Percentiles rank a stretch among this genome's conserved stretches.
Evolutionary conservation across 2,113 vertebrate species (phyloP).

Genomic region (Petrocephalus microphthalmus): DNA sequence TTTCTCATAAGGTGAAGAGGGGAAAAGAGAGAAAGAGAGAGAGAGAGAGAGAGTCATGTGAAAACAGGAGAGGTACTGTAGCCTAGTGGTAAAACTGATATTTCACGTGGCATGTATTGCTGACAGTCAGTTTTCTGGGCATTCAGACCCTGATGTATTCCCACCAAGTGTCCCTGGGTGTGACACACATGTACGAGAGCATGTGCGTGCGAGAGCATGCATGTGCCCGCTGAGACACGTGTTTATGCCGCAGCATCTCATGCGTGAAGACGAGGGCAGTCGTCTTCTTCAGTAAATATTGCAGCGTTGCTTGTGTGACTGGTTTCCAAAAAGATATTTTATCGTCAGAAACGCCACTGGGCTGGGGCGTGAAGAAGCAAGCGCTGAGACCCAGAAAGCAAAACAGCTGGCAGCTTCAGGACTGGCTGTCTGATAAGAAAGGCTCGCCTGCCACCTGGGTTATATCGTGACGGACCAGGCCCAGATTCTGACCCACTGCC

Average conservation of each 20-base stretch:
- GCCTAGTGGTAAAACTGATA: constrained; percentile 15
- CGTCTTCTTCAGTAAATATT: neutral
- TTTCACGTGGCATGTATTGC: neutral
- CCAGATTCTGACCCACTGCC: neutral
- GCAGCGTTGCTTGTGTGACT: neutral
- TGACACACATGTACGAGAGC: neutral
- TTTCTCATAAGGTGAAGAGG: neutral
- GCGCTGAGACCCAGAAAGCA: neutral
- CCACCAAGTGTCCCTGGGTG: neutral
- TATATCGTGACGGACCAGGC: neutral
- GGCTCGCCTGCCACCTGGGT: neutral
- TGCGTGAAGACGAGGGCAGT: neutral
- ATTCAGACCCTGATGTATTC: neutral
- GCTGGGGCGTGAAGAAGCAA: neutral
- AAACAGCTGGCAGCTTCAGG: neutral
- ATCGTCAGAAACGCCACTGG: neutral
- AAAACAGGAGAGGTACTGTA: constrained; percentile 21
- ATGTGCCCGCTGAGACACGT: neutral
- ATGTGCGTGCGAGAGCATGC: neutral
- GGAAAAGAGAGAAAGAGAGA: too few relatives aligned
- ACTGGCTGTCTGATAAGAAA: neutral
- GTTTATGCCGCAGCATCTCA: neutral
- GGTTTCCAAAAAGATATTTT: neutral
- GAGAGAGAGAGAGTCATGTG: neutral
- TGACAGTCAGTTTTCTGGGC: neutral